Base-by-base conservation (phyloP, 2,113 vertebrate species). In the Excalfactoria chinensis region DNA sequence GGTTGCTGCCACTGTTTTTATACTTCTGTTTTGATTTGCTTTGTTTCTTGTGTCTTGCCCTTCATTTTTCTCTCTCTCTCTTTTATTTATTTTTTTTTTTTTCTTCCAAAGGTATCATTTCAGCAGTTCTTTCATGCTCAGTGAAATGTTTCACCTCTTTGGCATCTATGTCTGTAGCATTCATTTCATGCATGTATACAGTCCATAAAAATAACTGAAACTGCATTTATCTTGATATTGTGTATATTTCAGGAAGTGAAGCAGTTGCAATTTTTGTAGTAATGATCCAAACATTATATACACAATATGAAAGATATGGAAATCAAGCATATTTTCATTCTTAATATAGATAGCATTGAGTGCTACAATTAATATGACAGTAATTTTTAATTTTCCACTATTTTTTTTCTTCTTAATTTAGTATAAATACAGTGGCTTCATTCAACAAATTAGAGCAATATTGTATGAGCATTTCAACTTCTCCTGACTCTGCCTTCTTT, bases 231-330 rank as follows among this genome's bases (percentile, higher is more conserved):
- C 40, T 56, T 76, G 3, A 16, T 63, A 4, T 26, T 68, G 15
- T 43, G 9, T 9, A 11, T 86, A 35, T 2, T 44, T 78, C 46
- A 11, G 19, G 12, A 90, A 73, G 68, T n/a, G 7, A 62, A 40
- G 6, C 2, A n/a, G 15, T 48, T 3, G 4, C 25, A 11, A 48
- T 41, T 78, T 81, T 62, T 58, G 6, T 23, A 44, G 17, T 5
- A 62, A 49, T 13, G 8, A n/a, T 5, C 1, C 11, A 63, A 53
- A 40, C 1, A 2, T 69, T 70, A 59, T 26, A 40, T 0, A 0
- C 16, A 82, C 22, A 66, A 32, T 46, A 60, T 43, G 18, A 40
- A 86, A 66, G 9, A 66, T 46, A 18, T 1, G 20, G 3, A 6
- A 46, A 40, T 84, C 8, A 3, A 74, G 49, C 4, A 11, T 18